phyloP scores from a whole-genome alignment of 2,113 vertebrate genomes.

The Podiceps cristatus region DNA sequence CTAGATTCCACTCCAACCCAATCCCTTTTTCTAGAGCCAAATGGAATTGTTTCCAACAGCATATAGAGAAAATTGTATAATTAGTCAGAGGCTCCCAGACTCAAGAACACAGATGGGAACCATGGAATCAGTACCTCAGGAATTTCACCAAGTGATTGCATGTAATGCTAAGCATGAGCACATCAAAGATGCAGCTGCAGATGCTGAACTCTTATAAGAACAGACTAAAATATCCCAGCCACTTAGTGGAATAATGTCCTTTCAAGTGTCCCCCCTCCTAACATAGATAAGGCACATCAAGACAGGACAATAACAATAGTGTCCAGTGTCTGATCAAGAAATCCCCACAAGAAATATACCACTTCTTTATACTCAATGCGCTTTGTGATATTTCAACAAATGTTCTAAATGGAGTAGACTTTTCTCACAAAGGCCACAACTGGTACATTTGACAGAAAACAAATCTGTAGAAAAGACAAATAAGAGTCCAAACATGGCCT shows the following conservation, averaged over 20 bases:
- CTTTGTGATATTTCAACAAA: not conserved
- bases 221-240: not conserved
- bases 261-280: not conserved
- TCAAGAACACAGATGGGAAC: constrained; percentile 53
- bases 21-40: constrained; percentile 54
- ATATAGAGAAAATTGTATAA: constrained; percentile 37
- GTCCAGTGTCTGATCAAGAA: not conserved
- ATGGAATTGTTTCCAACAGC: constrained; percentile 54
- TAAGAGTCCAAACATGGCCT: not conserved
- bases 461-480: not conserved
- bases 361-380: not conserved
- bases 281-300: not conserved
- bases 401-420: not conserved
- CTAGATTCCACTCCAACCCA: constrained; percentile 25
- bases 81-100: constrained; percentile 56
- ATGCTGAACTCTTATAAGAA: not conserved
- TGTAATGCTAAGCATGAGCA: constrained; percentile 20
- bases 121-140: constrained; percentile 28
- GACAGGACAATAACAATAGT: not conserved
- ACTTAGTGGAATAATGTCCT: not conserved
- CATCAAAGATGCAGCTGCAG: constrained; percentile 47
- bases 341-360: not conserved
- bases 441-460: not conserved
- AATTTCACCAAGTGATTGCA: constrained; percentile 40
- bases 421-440: not conserved